Evolutionary conservation across 1,140 invertebrate species (phyloP).

Genomic region (Drosophila bipectinata): DNA sequence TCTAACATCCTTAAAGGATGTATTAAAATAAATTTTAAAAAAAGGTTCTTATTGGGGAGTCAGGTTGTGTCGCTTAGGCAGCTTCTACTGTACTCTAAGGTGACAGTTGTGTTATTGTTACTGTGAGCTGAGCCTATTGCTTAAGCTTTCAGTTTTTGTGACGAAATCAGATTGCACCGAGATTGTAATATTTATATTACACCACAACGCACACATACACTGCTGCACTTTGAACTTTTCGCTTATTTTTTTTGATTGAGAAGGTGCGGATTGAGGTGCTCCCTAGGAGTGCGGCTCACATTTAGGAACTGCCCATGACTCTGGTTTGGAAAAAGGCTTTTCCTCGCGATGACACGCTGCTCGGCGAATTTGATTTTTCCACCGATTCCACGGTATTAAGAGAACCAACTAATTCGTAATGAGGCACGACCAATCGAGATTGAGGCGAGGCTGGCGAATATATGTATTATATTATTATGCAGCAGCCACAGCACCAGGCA

Average conservation of each 20-base stretch:
- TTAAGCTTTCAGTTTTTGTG: not conserved
- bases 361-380: constrained; percentile 39
- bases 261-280: constrained; percentile 17
- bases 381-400: constrained; percentile 13
- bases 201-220: not conserved
- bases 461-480: constrained; percentile 55
- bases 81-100: not conserved
- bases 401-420: constrained; percentile 17
- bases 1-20: too few relatives aligned
- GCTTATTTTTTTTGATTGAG: not conserved
- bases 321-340: constrained; percentile 17
- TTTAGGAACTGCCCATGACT: constrained; percentile 49
- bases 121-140: constrained; percentile 4
- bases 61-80: not conserved
- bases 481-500: constrained; percentile 38
- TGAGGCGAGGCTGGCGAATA: constrained; percentile 22
- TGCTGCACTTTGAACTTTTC: constrained; percentile 48
- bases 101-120: constrained; percentile 9
- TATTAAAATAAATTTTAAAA: too few relatives aligned
- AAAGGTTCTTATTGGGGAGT: not conserved
- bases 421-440: constrained; percentile 50
- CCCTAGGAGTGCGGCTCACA: constrained; percentile 31
- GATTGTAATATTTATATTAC: constrained; percentile 13
- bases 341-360: constrained; percentile 29
- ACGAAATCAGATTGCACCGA: constrained; percentile 7